Evolutionary conservation across 2,113 vertebrate genomes (phyloP).

Genomic region (Calypte anna): DNA sequence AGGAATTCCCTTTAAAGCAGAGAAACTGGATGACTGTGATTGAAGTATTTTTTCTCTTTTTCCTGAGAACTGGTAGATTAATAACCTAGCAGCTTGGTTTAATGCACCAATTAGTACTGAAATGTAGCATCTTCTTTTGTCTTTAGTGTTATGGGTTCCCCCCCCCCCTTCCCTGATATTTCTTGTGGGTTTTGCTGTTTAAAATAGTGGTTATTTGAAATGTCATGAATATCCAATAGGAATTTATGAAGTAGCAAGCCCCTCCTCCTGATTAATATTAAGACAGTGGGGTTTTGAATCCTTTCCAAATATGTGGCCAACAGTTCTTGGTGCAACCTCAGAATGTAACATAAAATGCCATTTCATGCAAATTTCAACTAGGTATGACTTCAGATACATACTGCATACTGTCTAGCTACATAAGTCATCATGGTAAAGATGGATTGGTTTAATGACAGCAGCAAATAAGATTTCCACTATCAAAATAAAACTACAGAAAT

Average conservation of each 20-base stretch:
- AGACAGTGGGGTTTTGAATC: not conserved
- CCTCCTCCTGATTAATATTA: not conserved
- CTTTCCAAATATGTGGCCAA: not conserved
- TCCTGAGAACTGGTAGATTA: not conserved
- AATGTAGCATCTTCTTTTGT: not conserved
- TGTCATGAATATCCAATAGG: not conserved
- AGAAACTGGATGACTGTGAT: not conserved
- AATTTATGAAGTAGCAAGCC: not conserved
- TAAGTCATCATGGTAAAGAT: not conserved
- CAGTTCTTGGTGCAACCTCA: not conserved
- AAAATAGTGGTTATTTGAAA: not conserved
- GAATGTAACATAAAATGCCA: not conserved
- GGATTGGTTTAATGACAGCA: conserved; percentile 1
- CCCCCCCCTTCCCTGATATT: not conserved
- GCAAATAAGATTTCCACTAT: conserved; percentile 20
- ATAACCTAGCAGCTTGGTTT: not conserved
- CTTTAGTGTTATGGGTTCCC: not conserved
- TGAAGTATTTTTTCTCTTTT: not conserved
- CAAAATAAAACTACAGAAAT: not conserved
- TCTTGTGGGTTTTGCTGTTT: not conserved
- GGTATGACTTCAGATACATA: not conserved
- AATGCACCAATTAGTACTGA: not conserved
- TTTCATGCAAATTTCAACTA: not conserved
- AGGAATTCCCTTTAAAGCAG: not conserved
- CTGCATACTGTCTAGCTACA: not conserved